Conservation (phyloP, 1,140 invertebrate species). For the Bombus turneri region DNA sequence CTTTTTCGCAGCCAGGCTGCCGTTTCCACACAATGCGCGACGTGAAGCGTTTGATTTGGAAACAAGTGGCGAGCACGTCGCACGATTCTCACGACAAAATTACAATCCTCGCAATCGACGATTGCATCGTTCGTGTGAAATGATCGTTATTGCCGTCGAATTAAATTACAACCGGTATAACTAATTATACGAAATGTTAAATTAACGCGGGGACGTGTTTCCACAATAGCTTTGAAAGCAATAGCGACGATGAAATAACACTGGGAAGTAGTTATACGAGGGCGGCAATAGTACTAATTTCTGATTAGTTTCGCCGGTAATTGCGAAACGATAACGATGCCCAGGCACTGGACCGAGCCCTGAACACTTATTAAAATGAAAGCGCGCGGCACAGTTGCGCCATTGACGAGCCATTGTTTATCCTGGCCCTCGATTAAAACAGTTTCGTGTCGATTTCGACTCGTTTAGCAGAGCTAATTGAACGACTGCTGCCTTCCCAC, state of each 20-base stretch:
- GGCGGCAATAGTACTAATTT: slow-evolving; percentile 20
- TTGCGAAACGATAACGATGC: slow-evolving; percentile 40
- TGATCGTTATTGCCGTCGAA: slow-evolving; percentile 9
- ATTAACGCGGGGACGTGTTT: slow-evolving; percentile 32
- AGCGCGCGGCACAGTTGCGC: not conserved
- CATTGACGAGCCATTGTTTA: slow-evolving; percentile 35
- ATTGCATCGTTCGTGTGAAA: not conserved
- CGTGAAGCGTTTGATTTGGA: not conserved
- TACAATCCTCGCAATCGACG: not conserved
- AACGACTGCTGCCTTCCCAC: not conserved
- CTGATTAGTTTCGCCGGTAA: slow-evolving; percentile 45
- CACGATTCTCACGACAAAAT: too few species aligned
- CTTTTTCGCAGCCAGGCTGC: too few species aligned
- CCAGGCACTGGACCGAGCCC: not conserved
- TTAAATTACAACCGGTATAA: slow-evolving; percentile 32
- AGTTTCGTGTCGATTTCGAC: not conserved
- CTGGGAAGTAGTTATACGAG: slow-evolving; percentile 35
- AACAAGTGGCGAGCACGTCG: not conserved
- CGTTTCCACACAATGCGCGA: not conserved
- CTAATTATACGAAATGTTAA: slow-evolving; percentile 36
- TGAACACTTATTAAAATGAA: slow-evolving; percentile 33
- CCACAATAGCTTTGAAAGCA: slow-evolving; percentile 16
- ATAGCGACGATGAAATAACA: slow-evolving; percentile 39
- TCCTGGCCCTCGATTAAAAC: slow-evolving; percentile 8
- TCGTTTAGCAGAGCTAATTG: not conserved